Conservation (phyloP, 2,797 vertebrate genomes). For the Labeo calbasu region DNA sequence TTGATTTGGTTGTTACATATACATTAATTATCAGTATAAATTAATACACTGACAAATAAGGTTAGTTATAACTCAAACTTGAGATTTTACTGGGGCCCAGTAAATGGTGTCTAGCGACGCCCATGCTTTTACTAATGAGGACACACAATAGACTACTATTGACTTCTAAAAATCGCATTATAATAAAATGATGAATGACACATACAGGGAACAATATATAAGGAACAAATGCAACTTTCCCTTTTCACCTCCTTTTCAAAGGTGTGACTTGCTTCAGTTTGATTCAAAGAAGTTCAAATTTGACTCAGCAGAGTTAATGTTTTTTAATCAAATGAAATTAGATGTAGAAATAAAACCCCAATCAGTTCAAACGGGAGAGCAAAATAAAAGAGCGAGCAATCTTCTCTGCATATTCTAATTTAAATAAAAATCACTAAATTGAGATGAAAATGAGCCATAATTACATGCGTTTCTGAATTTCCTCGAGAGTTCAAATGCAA, state of each 20-base stretch:
- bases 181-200: slow-evolving; percentile 49
- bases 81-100: no score
- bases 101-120: no score
- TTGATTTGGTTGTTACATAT: no score
- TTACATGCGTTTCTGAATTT: slow-evolving; percentile 50
- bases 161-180: background rate
- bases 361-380: slow-evolving; percentile 53
- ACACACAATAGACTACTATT: background rate
- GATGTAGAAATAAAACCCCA: slow-evolving; percentile 62
- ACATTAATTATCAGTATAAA: no score
- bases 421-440: slow-evolving; percentile 59
- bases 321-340: slow-evolving; percentile 62
- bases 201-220: slow-evolving; percentile 45
- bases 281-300: slow-evolving; percentile 54
- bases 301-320: slow-evolving; percentile 49
- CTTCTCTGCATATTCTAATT: slow-evolving; percentile 55
- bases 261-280: slow-evolving; percentile 41
- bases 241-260: background rate
- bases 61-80: no score
- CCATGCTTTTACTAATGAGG: background rate
- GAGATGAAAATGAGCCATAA: slow-evolving; percentile 58
- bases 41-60: no score
- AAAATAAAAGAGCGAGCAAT: background rate
- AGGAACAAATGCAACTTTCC: slow-evolving; percentile 28
- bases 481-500: slow-evolving; percentile 50